Evolutionary conservation across 2,888 invertebrate species (phyloP), one percentile per base, ranked within the genome.

Genomic region (Eucera pruinosa): DNA sequence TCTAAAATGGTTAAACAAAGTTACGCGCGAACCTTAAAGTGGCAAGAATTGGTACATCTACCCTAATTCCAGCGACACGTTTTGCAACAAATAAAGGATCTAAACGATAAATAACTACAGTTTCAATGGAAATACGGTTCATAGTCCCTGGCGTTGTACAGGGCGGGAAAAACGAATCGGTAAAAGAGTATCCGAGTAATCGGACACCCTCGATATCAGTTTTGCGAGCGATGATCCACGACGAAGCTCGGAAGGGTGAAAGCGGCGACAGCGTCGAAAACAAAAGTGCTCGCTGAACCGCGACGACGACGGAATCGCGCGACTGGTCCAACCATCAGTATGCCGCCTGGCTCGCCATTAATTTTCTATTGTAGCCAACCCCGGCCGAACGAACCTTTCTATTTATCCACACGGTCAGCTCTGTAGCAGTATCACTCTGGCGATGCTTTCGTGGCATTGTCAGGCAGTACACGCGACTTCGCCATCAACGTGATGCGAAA

Each of bases 401-500:
- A 69, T 81, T 77, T 74, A 77, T 62, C 52, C 47, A 65, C 41
- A 71, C 50, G 70, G 57, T 55, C 74, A 50, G 66, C 52, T 2
- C 2, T 4, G 18, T 27, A 30, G 11, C 58, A 5, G 13, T 9
- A 18, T 25, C 57, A n/a, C 57, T 57, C 41, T 7, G 23, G 47
- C 57, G 61, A 68, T 45, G 69, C 61, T 39, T 57, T 47, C 60
- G 71, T 57, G 68, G 45, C 61, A 82, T 83, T 86, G 79, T 82
- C 72, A 80, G 54, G 80, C 81, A 66, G 47, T 48, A 74, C 85
- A 84, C 82, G 84, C 80, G 58, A 73, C 60, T 52, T 58, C 52
- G 69, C 69, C 77, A 79, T 81, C 82, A 81, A 82, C 82, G 78
- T 81, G 82, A 83, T 70, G 58, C 47, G 84, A 82, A 83, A 82